Evolutionary conservation across 2,113 vertebrate species (phyloP).

Genomic region (Anoplopoma fimbria): DNA sequence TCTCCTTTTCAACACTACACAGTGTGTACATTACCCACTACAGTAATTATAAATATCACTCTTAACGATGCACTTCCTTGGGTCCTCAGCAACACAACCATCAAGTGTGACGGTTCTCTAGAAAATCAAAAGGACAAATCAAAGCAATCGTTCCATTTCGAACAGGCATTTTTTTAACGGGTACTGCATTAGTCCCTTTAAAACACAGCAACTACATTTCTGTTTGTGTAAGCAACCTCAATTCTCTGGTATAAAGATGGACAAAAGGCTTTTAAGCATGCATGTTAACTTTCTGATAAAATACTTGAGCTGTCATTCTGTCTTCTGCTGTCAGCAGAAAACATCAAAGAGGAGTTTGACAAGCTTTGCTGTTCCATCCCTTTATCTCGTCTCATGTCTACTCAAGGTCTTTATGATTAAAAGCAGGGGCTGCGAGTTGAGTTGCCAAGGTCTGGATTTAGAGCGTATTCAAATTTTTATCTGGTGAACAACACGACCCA

Average conservation of each 20-base stretch:
- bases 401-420: conserved; percentile 15
- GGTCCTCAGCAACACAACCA: not conserved
- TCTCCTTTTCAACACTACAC: not conserved
- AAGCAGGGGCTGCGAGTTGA: not conserved
- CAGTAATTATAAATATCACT: not conserved
- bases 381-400: conserved; percentile 14
- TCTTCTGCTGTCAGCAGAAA: conserved; percentile 16
- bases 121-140: not conserved
- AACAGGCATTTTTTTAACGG: not conserved
- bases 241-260: not conserved
- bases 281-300: conserved; percentile 17
- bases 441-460: not conserved
- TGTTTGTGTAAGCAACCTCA: not conserved
- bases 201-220: not conserved
- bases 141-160: not conserved
- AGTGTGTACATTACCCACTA: not conserved
- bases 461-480: conserved; percentile 6
- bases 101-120: not conserved
- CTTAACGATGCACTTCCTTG: not conserved
- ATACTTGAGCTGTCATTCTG: conserved; percentile 14
- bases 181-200: not conserved
- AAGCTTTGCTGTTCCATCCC: conserved; percentile 9
- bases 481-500: not conserved
- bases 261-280: conserved; percentile 11
- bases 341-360: conserved; percentile 40